Conservation (phyloP, 2,797 vertebrate species). For the Pangasius mekongensis region DNA sequence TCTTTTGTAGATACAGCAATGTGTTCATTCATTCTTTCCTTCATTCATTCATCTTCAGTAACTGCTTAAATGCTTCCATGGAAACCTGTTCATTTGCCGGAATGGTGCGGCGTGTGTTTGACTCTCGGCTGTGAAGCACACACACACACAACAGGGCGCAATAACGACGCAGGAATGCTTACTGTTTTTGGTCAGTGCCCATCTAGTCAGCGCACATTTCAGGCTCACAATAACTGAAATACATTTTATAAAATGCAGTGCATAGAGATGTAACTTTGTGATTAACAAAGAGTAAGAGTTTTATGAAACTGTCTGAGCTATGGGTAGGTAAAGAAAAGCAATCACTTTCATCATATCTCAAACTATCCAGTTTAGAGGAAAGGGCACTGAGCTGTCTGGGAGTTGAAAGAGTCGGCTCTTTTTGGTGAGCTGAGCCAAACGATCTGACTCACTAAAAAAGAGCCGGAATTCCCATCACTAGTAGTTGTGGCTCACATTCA, state of each 20-base stretch:
- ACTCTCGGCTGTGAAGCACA: neutral
- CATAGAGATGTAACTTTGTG: neutral
- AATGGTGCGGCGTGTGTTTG: neutral
- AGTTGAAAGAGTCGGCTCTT: neutral
- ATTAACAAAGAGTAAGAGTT: neutral
- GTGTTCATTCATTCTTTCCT: neutral
- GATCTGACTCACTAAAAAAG: neutral
- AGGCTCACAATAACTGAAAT: neutral
- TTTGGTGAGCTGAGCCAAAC: neutral
- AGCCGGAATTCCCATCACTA: neutral
- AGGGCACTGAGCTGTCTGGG: neutral
- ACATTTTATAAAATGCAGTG: neutral
- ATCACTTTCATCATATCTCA: neutral
- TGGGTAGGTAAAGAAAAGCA: neutral
- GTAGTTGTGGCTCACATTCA: neutral
- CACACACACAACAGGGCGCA: neutral
- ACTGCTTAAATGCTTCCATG: too few relatives aligned
- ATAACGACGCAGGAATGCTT: neutral
- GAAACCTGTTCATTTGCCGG: neutral
- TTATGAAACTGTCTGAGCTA: neutral
- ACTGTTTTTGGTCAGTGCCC: neutral
- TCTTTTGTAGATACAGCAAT: neutral
- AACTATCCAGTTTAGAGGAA: neutral
- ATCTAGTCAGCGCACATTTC: neutral
- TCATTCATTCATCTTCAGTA: neutral